phyloP scores from a whole-genome alignment of 2,797 vertebrate genomes.

The Chiroxiphia lanceolata region DNA sequence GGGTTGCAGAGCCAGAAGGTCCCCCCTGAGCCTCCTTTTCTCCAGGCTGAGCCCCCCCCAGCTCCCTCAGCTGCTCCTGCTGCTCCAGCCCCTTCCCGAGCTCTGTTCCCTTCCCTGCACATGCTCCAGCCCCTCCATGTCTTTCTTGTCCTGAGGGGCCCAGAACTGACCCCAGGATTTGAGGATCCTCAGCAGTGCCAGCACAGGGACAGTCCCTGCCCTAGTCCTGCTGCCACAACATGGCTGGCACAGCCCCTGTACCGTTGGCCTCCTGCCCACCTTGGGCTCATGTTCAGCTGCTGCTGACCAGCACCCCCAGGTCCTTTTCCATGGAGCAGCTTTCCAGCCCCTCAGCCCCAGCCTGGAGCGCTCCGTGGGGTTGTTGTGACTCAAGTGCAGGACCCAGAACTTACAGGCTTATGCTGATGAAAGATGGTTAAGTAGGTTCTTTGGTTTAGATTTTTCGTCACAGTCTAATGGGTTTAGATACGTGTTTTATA shows the following conservation, averaged over 20 bases:
- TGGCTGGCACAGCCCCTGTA: background rate
- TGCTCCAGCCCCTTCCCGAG: too few relatives aligned
- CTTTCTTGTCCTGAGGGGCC: background rate
- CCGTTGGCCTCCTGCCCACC: background rate
- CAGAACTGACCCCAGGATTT: fast-evolving
- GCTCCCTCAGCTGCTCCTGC: background rate
- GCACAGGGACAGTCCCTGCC: background rate
- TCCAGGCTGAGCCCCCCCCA: background rate
- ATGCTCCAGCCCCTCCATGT: fast-evolving
- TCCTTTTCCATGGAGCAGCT: background rate
- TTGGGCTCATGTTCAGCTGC: background rate
- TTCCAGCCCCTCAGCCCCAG: background rate
- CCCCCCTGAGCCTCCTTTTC: too few relatives aligned
- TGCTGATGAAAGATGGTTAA: background rate
- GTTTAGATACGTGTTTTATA: background rate
- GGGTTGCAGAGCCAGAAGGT: background rate
- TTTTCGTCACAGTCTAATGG: background rate
- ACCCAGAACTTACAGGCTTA: background rate
- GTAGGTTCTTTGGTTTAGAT: background rate
- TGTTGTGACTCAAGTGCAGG: background rate
- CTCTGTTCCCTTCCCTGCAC: background rate
- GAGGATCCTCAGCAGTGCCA: background rate
- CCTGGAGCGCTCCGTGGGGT: background rate
- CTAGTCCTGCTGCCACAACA: background rate
- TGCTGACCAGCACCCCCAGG: background rate